Percentiles rank a stretch among this genome's conserved stretches.
These are phyloP conservation scores for Forbesichthys agassizii DNA, from an alignment of 2,113 vertebrate genomes.

Conservation along the genomic window DNA sequence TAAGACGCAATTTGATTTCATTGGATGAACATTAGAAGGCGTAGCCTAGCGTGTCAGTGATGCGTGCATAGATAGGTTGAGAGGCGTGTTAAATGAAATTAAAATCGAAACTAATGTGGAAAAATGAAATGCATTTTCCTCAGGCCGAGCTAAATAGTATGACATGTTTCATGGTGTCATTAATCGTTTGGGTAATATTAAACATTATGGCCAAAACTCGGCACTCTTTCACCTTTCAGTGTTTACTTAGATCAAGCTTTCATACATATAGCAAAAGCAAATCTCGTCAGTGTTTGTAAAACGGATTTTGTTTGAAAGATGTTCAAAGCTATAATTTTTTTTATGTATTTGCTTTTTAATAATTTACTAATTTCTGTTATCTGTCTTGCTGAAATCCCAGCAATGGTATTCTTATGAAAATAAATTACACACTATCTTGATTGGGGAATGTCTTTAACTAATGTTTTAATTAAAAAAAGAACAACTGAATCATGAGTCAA, in stretches of 20 bases:
- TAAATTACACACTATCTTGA: too few species aligned
- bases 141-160: not conserved
- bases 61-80: slow-evolving; percentile 51
- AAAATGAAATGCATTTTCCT: too few species aligned
- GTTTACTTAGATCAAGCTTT: too few species aligned
- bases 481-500: slow-evolving; percentile 2
- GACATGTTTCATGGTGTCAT: not conserved
- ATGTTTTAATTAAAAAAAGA: not conserved
- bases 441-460: not conserved
- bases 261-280: not conserved
- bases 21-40: slow-evolving; percentile 18
- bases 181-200: too few species aligned
- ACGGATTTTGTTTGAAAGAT: not conserved
- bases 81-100: slow-evolving; percentile 45
- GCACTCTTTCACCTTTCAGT: too few species aligned
- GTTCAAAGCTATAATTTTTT: too few species aligned
- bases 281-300: not conserved
- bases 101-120: not conserved
- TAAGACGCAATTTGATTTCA: fast-evolving
- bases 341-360: too few species aligned
- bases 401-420: too few species aligned
- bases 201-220: too few species aligned
- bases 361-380: too few species aligned
- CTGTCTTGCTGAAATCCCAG: too few species aligned
- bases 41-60: too few species aligned